phyloP scores from a whole-genome alignment of 2,113 vertebrate genomes.

The Phylloscopus trochiloides region DNA sequence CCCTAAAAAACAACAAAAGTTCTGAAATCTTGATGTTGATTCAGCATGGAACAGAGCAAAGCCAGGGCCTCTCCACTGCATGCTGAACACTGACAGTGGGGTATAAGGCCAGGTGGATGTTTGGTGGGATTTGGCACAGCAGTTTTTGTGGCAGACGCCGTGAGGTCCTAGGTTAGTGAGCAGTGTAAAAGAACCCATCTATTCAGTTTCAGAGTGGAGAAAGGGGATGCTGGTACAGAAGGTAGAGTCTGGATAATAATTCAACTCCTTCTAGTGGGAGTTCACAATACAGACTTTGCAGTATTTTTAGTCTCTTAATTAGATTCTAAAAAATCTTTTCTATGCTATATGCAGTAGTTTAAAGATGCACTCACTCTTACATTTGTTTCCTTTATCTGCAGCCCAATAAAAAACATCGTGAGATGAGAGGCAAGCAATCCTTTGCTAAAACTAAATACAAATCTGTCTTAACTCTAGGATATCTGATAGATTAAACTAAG shows the following conservation, averaged over 20 bases:
- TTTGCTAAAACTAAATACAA: background rate
- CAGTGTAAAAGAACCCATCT: background rate
- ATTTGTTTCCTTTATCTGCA: constrained; percentile 19
- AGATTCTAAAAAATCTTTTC: background rate
- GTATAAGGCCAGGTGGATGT: background rate
- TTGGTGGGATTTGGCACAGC: background rate
- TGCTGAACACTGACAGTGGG: background rate
- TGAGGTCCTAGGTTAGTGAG: background rate
- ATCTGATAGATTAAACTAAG: background rate
- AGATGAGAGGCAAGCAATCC: background rate
- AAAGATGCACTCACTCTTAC: background rate
- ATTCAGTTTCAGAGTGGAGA: background rate
- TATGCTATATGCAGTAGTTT: background rate
- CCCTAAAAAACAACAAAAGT: background rate
- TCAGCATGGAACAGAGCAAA: background rate
- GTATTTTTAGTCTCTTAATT: background rate
- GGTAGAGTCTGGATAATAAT: background rate
- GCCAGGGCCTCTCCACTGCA: background rate
- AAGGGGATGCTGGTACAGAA: background rate
- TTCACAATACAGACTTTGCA: background rate
- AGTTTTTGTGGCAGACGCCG: background rate
- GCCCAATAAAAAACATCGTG: background rate
- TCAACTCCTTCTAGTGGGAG: background rate
- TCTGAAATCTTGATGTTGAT: background rate
- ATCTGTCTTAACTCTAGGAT: background rate